Base-by-base conservation (phyloP, 2,797 vertebrate genomes). In the Crax fasciolata region DNA sequence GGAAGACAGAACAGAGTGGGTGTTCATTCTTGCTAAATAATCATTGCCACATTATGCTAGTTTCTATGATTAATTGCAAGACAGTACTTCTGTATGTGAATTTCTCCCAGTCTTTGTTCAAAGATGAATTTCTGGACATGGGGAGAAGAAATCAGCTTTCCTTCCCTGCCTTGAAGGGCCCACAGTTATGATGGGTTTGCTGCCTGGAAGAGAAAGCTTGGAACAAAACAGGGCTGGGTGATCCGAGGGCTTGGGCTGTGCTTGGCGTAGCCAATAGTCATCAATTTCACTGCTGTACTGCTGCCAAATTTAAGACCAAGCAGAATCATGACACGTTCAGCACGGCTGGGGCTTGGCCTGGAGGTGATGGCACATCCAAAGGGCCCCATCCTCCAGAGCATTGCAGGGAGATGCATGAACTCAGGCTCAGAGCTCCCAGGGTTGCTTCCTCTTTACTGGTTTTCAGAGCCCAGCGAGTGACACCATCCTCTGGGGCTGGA, bases 61-160 rank as follows among this genome's bases (percentile, higher is more conserved):
- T 18, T 79, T 35, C 79, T 55, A 41, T 72, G 62, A 91, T 74
- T 90, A 91, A 88, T 63, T 85, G 66, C 68, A 80, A 76, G 55
- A n/a, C 0, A 4, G 66, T 68, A 62, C 48, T 74, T 70, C 76
- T 80, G 54, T 49, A 44, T 13, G 24, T 19, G 38, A 87, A 11
- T 24, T 83, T 70, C 62, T 58, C 75, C 24, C 27, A 11, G 21
- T 70, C 75, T 80, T 87, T 92, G 32, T 70, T 82, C 67, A 72
- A 48, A 84, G 54, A 48, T 1, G 20, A 55, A 74, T 48, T 88
- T 92, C 86, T 84, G 46, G 54, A 49, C 59, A 46, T 20, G 16
- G 21, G 9, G 73, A 75, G 44, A 68, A 78, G 41, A 81, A 84
- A 77, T 18, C 62, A 75, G 20, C 17, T 19, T 61, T 67, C 49